Evolutionary conservation across 2,113 vertebrate genomes (phyloP), one percentile per base, ranked within the genome.

Genomic region (Proterorhinus semilunaris): DNA sequence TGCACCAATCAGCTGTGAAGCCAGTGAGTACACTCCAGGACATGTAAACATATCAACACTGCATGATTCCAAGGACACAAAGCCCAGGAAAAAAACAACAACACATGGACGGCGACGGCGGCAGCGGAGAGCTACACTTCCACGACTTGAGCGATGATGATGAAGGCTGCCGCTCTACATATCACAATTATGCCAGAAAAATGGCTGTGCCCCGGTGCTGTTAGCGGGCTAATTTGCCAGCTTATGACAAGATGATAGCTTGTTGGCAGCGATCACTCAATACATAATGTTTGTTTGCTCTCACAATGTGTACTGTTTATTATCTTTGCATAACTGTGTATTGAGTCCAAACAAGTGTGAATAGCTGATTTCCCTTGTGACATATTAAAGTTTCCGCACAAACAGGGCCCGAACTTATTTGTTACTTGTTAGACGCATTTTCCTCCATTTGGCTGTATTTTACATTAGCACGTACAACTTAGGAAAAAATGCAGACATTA

Each of bases 11-110:
- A 61, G 42, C 42, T 15, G 7, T 61, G 58, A 13, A 61, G 57
- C 58, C 58, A 15, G 13, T 12, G 9, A 61, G 58, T 61, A 44
- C 58, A 61, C 58, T 61, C 42, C 58, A 61, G 58, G 58, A 61
- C 58, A 61, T 58, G 58, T 61, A 61, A 61, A 61, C 58, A 61
- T 44, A 61, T 61, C 58, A 61, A 61, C 58, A 61, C 43, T 61
- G 42, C 58, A 61, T 42, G 12, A 44, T 44, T 61, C 44, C 58
- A 61, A 61, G 58, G 58, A 15, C 58, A 61, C 12, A 61, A 44
- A 44, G 42, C 13, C 58, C 15, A 13, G 13, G 43, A 21, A 36
- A 58, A 58, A 58, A 7, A 36, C 27, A 36, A 36, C 27, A 36
- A 5, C 27, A 36, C 27, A 36, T 5, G 27, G 27, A 36, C 27